Conservation (phyloP, 2,888 invertebrate species). For the Patella pellucida region DNA sequence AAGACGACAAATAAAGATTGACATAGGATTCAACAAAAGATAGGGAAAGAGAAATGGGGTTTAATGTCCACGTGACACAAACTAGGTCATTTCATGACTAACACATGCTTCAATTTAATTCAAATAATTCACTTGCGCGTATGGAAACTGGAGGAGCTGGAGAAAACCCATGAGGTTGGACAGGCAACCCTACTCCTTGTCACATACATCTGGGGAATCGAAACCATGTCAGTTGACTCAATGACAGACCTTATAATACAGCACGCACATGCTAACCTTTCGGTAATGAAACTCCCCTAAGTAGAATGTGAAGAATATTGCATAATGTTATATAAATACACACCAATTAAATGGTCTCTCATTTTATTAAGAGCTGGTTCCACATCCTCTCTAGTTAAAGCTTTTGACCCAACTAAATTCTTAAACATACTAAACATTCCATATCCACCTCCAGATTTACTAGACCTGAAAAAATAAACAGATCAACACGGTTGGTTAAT, state of each 20-base stretch:
- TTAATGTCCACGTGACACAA: too few species aligned
- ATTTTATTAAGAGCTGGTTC: constrained; percentile 91
- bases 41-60: too few species aligned
- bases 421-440: constrained; percentile 75
- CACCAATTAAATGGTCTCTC: constrained; percentile 90
- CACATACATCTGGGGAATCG: too few species aligned
- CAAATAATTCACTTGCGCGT: too few species aligned
- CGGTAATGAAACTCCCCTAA: neutral
- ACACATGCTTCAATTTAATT: too few species aligned
- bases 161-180: too few species aligned
- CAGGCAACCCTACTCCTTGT: too few species aligned
- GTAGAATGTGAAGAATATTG: neutral
- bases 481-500: neutral
- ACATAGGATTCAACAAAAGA: neutral
- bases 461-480: constrained; percentile 15
- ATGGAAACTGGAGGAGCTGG: too few species aligned
- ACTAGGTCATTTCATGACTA: too few species aligned
- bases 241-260: too few species aligned
- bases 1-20: constrained; percentile 10
- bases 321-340: constrained; percentile 17
- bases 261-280: too few species aligned
- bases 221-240: too few species aligned
- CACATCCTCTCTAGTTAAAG: constrained; percentile 85
- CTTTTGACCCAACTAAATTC: constrained; percentile 79
- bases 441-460: constrained; percentile 42